Conservation (phyloP, 2,113 vertebrate species). For the Gadus chalcogrammus region DNA sequence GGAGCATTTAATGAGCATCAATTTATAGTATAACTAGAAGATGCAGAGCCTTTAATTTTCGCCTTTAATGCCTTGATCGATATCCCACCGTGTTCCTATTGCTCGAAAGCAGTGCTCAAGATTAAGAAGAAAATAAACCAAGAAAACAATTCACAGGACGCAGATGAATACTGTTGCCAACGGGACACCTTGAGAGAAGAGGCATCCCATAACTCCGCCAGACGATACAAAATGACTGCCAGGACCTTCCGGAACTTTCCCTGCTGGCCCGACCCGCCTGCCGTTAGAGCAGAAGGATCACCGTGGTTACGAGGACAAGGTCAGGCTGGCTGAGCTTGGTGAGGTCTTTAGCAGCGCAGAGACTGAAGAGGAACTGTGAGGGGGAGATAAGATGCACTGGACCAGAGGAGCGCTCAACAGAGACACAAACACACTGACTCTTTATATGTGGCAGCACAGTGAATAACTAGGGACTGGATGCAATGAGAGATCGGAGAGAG, state of each 20-base stretch:
- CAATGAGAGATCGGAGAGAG: too few species aligned
- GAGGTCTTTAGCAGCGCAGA: too few species aligned
- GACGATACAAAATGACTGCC: too few species aligned
- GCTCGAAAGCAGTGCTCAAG: conserved; percentile 5
- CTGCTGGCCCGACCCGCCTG: background rate
- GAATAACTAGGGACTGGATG: too few species aligned
- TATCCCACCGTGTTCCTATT: conserved; percentile 30
- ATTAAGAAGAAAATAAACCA: conserved; percentile 5
- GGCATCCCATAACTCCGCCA: too few species aligned
- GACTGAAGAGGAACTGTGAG: too few species aligned
- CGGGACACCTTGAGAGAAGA: conserved; percentile 35
- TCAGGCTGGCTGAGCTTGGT: background rate
- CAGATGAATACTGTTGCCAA: conserved; percentile 21
- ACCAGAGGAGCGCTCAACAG: background rate
- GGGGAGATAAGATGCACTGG: background rate
- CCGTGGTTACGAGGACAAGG: conserved; percentile 9
- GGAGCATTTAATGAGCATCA: conserved; percentile 16
- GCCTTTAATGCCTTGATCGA: conserved; percentile 30
- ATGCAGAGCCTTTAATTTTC: background rate
- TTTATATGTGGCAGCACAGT: background rate
- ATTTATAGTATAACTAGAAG: conserved; percentile 43
- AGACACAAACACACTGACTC: background rate
- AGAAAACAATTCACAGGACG: conserved; percentile 29
- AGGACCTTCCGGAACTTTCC: conserved; percentile 12
- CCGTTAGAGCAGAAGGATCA: conserved; percentile 12